Percentiles rank a stretch among this genome's conserved stretches.
Conservation (phyloP, 1,140 invertebrate species). For the Ladona fulva region DNA sequence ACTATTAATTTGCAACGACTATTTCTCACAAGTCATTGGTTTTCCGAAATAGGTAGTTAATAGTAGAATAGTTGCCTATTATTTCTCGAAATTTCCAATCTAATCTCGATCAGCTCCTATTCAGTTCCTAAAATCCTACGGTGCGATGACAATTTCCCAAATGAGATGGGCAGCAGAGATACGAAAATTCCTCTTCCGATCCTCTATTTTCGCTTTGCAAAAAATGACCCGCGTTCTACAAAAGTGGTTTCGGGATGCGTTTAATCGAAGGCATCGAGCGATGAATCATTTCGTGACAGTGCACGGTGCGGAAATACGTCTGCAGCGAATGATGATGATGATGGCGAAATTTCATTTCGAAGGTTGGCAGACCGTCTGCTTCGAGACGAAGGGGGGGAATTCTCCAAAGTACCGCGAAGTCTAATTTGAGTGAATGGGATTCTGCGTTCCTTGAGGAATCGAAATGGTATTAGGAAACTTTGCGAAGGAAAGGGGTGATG, state of each 20-base stretch:
- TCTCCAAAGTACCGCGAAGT: neutral
- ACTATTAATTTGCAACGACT: no score
- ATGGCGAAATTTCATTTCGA: neutral
- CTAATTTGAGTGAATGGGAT: conserved; percentile 1
- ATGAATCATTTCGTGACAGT: neutral
- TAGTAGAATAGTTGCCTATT: no score
- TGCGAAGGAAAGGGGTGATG: neutral
- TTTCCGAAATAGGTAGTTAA: no score
- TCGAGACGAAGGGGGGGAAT: neutral
- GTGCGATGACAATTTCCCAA: neutral
- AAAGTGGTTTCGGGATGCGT: neutral
- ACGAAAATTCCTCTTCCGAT: neutral
- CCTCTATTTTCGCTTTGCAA: neutral
- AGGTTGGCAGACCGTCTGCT: neutral
- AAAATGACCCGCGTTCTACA: neutral
- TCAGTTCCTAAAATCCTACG: neutral
- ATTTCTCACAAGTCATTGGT: no score
- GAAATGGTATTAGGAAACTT: neutral
- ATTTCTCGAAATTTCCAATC: neutral
- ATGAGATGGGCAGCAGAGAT: neutral
- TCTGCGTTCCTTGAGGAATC: neutral
- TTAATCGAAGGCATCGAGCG: neutral
- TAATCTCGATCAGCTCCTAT: neutral
- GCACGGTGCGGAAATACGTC: neutral
- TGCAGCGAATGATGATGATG: neutral